A percentile compares a stretch with the other conserved stretches of the same genome.
Conservation (phyloP, 2,888 invertebrate genomes). For the Epinotia nisella region DNA sequence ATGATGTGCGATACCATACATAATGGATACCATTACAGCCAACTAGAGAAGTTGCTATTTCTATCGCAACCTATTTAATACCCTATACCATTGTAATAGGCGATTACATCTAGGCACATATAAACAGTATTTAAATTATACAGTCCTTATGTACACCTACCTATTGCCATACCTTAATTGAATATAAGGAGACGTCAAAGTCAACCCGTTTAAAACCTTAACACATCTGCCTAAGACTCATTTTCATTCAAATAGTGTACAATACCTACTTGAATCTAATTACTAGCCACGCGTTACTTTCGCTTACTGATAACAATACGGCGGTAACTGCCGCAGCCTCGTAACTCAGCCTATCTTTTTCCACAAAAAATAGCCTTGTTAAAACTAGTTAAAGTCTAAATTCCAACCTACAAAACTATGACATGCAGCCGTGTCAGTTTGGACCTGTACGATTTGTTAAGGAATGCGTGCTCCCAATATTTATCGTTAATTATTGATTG, state of each 20-base stretch:
- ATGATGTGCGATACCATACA: too few relatives aligned
- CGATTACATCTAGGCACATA: too few relatives aligned
- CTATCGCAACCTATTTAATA: too few relatives aligned
- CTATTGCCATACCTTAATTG: not conserved
- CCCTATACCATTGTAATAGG: too few relatives aligned
- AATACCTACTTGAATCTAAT: conserved; percentile 21
- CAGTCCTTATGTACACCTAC: not conserved
- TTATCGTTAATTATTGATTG: conserved; percentile 34
- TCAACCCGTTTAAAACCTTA: not conserved
- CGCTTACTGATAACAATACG: conserved; percentile 32
- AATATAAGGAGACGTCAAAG: not conserved
- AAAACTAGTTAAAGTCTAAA: not conserved
- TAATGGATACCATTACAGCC: too few relatives aligned
- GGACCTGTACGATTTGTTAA: conserved; percentile 12
- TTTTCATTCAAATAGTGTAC: not conserved
- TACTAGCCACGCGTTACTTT: conserved; percentile 31
- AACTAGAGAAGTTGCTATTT: too few relatives aligned
- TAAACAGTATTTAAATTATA: too few relatives aligned
- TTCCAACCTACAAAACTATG: not conserved
- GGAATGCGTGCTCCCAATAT: conserved; percentile 34
- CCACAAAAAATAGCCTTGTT: conserved; percentile 8
- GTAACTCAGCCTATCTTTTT: not conserved
- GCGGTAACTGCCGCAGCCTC: not conserved
- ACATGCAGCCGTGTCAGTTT: conserved; percentile 3
- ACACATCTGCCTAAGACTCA: not conserved